Percentiles rank a stretch among this genome's conserved stretches.
These are phyloP conservation scores for Scrobipalpa atriplicella DNA, from an alignment of 2,888 invertebrate genomes.

Conservation along the genomic window DNA sequence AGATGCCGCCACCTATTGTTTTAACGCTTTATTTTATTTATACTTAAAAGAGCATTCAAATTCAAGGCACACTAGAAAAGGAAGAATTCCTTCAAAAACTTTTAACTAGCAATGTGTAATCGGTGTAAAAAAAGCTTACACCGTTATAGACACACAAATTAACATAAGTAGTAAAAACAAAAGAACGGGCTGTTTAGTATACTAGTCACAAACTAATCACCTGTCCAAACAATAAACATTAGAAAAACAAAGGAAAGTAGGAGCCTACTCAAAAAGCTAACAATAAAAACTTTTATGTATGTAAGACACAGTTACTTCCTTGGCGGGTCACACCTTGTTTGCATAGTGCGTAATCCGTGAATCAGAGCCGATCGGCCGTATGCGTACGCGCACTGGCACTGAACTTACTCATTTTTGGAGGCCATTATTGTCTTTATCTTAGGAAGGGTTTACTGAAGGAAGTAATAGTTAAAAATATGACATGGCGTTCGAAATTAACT, in stretches of 20 bases:
- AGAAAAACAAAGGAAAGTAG: slow-evolving; percentile 28
- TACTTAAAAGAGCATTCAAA: not conserved
- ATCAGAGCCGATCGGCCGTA: slow-evolving; percentile 39
- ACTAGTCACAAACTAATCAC: not conserved
- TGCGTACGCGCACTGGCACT: slow-evolving; percentile 29
- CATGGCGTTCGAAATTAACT: not conserved
- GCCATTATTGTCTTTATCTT: slow-evolving; percentile 18
- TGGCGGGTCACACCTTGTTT: slow-evolving; percentile 49
- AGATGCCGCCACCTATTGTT: too few relatives aligned
- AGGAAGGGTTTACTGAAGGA: not conserved
- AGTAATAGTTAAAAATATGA: not conserved
- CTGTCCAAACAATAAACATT: not conserved
- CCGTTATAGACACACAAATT: not conserved
- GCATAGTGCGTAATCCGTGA: slow-evolving; percentile 51
- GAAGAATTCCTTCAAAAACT: not conserved
- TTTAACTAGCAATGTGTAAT: slow-evolving; percentile 1
- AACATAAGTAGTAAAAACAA: not conserved
- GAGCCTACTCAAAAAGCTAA: slow-evolving; percentile 8
- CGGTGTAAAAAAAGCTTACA: too few relatives aligned
- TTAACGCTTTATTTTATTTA: too few relatives aligned
- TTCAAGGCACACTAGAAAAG: slow-evolving; percentile 3
- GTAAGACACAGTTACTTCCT: slow-evolving; percentile 21
- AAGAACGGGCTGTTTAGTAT: not conserved
- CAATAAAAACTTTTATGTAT: not conserved
- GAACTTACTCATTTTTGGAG: slow-evolving; percentile 34